Evolutionary conservation across 2,888 invertebrate genomes (phyloP).

Genomic region (Sphaerophoria taeniata): DNA sequence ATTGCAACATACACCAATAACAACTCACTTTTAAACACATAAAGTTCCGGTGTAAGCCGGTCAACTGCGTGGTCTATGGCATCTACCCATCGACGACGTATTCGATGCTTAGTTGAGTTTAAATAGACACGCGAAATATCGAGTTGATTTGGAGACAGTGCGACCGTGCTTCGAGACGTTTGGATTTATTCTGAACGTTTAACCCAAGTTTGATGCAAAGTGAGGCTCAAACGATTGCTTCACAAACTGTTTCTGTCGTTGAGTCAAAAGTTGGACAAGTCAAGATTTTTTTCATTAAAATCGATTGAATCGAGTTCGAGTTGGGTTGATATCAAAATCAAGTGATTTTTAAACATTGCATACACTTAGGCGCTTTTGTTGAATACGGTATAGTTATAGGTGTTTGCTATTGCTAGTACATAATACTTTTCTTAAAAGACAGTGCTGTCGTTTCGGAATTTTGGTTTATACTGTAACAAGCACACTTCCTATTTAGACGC

Average conservation of each 20-base stretch:
- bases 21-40: neutral
- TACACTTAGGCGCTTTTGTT: too few species aligned
- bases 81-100: neutral
- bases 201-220: neutral
- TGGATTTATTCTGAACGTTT: slow-evolving; percentile 32
- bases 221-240: neutral
- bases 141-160: slow-evolving; percentile 13
- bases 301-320: slow-evolving; percentile 13
- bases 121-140: slow-evolving; percentile 4
- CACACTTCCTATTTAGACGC: too few species aligned
- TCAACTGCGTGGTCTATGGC: slow-evolving; percentile 29
- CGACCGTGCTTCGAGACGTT: slow-evolving; percentile 35
- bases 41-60: slow-evolving; percentile 42
- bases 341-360: too few species aligned
- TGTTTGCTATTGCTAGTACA: too few species aligned
- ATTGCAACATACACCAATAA: too few species aligned
- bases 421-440: too few species aligned
- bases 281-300: neutral
- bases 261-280: neutral
- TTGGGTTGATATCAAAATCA: too few species aligned
- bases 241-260: neutral
- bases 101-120: too few species aligned
- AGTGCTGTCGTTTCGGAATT: too few species aligned
- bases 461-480: too few species aligned
- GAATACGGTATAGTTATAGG: too few species aligned